Conservation (phyloP, 1,140 invertebrate species). For the Chelonus insularis region DNA sequence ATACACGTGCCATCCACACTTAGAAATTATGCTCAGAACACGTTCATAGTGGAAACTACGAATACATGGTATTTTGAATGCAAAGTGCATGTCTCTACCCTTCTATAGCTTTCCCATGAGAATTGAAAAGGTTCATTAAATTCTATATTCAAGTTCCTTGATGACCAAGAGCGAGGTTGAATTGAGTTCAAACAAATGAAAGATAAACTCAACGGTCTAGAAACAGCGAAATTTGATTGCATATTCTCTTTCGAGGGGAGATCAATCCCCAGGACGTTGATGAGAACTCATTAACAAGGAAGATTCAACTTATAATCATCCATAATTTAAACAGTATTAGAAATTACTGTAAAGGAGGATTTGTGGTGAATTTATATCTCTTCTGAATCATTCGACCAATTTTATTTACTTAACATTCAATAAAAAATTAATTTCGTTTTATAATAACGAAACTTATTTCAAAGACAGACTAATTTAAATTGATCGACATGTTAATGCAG, state of each 20-base stretch:
- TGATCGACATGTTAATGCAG: background rate
- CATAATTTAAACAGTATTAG: constrained; percentile 16
- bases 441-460: no score
- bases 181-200: background rate
- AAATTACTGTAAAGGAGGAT: background rate
- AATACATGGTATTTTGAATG: background rate
- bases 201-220: constrained; percentile 10
- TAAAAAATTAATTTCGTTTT: no score
- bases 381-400: no score
- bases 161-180: background rate
- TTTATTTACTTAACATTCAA: no score
- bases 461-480: no score
- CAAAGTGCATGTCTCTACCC: background rate
- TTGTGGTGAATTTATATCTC: no score
- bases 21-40: background rate
- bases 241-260: background rate
- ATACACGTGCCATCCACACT: background rate
- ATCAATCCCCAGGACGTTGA: constrained; percentile 15
- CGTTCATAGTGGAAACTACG: background rate
- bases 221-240: constrained; percentile 15
- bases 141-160: constrained; percentile 7
- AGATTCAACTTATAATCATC: constrained; percentile 1
- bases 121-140: constrained; percentile 7
- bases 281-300: background rate
- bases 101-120: background rate